Percentiles rank a stretch among this genome's conserved stretches.
These are phyloP conservation scores for Rhopalosiphum nymphaeae DNA, from an alignment of 2,888 invertebrate genomes.

Conservation along the genomic window DNA sequence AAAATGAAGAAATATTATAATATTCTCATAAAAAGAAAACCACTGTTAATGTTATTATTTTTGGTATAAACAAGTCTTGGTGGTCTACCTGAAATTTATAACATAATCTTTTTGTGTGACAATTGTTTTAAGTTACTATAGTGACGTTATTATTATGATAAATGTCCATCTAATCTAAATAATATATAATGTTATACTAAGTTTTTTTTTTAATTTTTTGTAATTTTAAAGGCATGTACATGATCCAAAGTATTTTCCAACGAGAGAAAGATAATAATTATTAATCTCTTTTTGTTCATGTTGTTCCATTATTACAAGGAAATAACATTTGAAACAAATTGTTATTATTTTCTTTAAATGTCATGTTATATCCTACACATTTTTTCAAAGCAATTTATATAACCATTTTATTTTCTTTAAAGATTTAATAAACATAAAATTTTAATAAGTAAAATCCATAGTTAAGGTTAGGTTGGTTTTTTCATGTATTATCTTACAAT, in stretches of 20 bases:
- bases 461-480: not conserved
- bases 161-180: not conserved
- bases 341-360: not conserved
- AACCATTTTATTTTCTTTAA: not conserved
- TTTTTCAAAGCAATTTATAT: not conserved
- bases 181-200: too few species aligned
- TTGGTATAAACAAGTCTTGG: not conserved
- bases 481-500: not conserved
- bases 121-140: not conserved
- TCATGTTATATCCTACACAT: not conserved
- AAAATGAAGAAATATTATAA: not conserved
- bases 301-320: not conserved
- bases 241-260: not conserved
- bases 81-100: not conserved
- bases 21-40: not conserved
- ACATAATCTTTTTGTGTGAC: not conserved
- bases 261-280: too few species aligned
- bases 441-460: not conserved
- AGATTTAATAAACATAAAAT: not conserved
- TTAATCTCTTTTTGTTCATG: not conserved
- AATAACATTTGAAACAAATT: not conserved
- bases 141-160: not conserved
- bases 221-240: not conserved
- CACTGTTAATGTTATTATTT: not conserved
- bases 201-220: not conserved